Conservation (phyloP, 2,113 vertebrate species). For the Poeciliopsis turrubarensis region DNA sequence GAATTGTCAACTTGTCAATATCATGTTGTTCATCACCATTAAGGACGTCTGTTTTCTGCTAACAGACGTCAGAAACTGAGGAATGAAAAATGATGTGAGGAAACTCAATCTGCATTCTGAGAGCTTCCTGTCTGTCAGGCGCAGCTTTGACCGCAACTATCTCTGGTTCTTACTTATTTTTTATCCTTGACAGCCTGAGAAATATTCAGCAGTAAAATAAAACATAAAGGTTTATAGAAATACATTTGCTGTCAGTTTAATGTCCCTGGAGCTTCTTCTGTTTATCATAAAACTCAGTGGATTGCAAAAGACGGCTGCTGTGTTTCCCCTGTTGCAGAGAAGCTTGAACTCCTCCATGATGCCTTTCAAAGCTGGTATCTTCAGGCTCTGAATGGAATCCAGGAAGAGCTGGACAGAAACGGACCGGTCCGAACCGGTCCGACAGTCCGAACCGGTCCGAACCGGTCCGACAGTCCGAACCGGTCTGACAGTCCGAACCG, state of each 20-base stretch:
- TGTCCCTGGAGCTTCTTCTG: conserved; percentile 66
- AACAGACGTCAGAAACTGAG: conserved; percentile 39
- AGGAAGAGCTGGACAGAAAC: conserved; percentile 25
- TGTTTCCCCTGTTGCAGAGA: conserved; percentile 51
- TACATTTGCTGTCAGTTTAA: conserved; percentile 59
- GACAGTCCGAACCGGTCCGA: no score
- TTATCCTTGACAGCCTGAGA: conserved; percentile 69
- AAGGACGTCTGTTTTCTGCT: conserved; percentile 27
- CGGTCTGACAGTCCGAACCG: no score
- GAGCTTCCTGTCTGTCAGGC: conserved; percentile 16
- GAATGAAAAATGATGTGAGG: conserved; percentile 12
- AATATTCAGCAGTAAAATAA: conserved; percentile 61
- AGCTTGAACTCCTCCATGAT: conserved; percentile 68
- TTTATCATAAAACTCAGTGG: conserved; percentile 68
- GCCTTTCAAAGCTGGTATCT: conserved; percentile 57
- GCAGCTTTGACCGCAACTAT: conserved; percentile 25
- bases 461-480: no score
- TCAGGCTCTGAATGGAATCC: conserved; percentile 30
- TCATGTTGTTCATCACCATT: conserved; percentile 24
- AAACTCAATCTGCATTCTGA: conserved; percentile 19
- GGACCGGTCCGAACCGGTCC: neutral
- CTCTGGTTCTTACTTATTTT: conserved; percentile 44
- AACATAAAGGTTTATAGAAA: conserved; percentile 67
- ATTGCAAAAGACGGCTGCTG: conserved; percentile 50
- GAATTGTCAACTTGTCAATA: conserved; percentile 45